These are phyloP conservation scores for Rhizoglyphus robini DNA, from an alignment of 1,140 invertebrate genomes.

Conservation along the genomic window DNA sequence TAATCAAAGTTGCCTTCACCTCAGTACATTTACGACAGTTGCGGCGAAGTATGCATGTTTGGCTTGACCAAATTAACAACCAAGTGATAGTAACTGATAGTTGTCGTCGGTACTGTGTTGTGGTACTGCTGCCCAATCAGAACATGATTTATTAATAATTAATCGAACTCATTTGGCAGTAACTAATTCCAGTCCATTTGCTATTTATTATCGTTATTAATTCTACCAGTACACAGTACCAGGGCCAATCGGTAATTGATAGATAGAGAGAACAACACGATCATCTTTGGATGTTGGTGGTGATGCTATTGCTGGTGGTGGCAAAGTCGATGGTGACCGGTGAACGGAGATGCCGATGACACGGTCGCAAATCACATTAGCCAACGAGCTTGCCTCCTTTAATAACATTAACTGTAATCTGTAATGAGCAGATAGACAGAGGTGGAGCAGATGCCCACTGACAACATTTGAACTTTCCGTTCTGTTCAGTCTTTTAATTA, in stretches of 20 bases:
- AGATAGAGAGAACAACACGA: background rate
- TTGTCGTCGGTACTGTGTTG: background rate
- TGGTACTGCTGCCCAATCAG: background rate
- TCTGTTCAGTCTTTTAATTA: slow-evolving; percentile 1
- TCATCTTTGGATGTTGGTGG: too few species aligned
- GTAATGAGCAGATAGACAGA: background rate
- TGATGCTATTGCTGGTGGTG: too few species aligned
- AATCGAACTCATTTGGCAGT: background rate
- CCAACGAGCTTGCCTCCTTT: background rate
- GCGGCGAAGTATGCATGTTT: too few species aligned
- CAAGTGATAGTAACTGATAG: too few species aligned
- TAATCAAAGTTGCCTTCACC: too few species aligned
- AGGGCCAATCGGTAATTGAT: background rate
- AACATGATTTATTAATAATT: slow-evolving; percentile 8
- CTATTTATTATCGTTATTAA: background rate
- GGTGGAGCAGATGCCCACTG: background rate
- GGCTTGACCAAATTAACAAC: too few species aligned
- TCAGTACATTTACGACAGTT: too few species aligned
- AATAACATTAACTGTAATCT: slow-evolving; percentile 11
- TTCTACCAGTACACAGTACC: background rate
- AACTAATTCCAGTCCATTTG: background rate
- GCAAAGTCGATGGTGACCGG: too few species aligned
- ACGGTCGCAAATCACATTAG: slow-evolving; percentile 11
- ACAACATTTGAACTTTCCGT: background rate
- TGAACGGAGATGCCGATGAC: background rate